Evolutionary conservation across 2,797 vertebrate species (phyloP), one percentile per base, ranked within the genome.

Genomic region (Sebastes matsubarae): DNA sequence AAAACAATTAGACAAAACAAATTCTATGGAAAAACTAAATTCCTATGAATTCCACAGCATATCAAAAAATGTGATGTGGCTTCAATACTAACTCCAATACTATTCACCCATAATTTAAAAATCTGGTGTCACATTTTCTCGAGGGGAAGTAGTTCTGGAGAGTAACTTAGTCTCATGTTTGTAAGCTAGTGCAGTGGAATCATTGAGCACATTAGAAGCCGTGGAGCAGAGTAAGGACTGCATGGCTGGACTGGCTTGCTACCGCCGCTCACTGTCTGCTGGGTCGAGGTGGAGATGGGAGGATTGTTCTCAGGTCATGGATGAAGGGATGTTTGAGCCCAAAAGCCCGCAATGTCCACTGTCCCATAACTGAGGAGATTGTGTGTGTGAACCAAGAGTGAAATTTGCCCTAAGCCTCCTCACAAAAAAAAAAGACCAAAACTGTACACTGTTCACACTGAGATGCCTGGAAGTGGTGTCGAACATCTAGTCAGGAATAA

Each of bases 251-350:
- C 63, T 30, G 64, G 14, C 34, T 58, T 58, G 77, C 24, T 68
- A 36, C 14, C 6, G 29, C 42, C 60, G 65, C 29, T 68, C 38
- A 67, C 65, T 68, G 67, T 59, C 80, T 58, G 38, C 52, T 61
- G 67, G 52, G 78, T 68, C 2, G 18, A 66, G 72, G 67, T 72
- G 75, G 14, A 59, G 54, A 65, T 18, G 60, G 68, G 38, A 74
- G 75, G 79, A 64, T 80, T 85, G 76, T 73, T 83, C 69, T 74
- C 54, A 68, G 79, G 72, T 87, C 83, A 84, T 69, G 81, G 80
- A 84, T 88, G 73, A 88, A 80, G 32, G 63, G 64, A 82, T 72
- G 69, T 77, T 81, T 81, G 74, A 86, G 80, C 75, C 79, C 24
- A 70, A 81, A 77, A 77, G 55, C 81, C 78, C 60, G 65, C 14